Evolutionary conservation across 2,888 invertebrate genomes (phyloP).

Genomic region (Lymantria monacha): DNA sequence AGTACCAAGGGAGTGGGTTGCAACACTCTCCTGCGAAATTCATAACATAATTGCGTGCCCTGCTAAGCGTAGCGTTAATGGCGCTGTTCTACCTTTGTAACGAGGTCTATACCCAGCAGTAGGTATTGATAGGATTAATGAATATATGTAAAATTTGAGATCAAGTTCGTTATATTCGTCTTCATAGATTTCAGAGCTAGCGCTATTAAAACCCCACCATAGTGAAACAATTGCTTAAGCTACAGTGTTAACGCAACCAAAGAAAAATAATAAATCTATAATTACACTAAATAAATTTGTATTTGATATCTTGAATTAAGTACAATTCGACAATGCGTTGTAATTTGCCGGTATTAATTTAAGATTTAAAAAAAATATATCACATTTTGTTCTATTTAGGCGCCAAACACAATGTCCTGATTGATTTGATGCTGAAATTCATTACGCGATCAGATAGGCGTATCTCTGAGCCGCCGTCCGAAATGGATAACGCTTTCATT

Average conservation of each 20-base stretch:
- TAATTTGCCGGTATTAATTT: conserved; percentile 16
- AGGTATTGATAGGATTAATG: no score
- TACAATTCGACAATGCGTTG: conserved; percentile 1
- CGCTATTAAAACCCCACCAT: not conserved
- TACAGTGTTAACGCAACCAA: not conserved
- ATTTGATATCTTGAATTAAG: not conserved
- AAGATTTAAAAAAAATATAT: conserved; percentile 19
- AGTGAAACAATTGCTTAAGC: not conserved
- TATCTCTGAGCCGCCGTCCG: conserved; percentile 34
- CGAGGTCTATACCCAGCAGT: no score
- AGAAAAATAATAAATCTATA: not conserved
- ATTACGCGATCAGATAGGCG: conserved; percentile 36
- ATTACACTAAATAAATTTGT: not conserved
- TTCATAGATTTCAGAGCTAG: not conserved
- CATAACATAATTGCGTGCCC: no score
- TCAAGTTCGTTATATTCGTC: not conserved
- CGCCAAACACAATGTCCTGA: conserved; percentile 23
- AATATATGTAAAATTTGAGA: no score
- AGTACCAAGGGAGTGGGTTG: no score
- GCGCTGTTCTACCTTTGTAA: no score
- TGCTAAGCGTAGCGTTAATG: no score
- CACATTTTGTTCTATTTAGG: conserved; percentile 14
- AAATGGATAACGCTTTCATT: conserved; percentile 58
- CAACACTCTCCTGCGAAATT: no score
- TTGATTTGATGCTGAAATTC: conserved; percentile 35